phyloP scores from a whole-genome alignment of 2,113 vertebrate genomes.

The Centropus bengalensis region DNA sequence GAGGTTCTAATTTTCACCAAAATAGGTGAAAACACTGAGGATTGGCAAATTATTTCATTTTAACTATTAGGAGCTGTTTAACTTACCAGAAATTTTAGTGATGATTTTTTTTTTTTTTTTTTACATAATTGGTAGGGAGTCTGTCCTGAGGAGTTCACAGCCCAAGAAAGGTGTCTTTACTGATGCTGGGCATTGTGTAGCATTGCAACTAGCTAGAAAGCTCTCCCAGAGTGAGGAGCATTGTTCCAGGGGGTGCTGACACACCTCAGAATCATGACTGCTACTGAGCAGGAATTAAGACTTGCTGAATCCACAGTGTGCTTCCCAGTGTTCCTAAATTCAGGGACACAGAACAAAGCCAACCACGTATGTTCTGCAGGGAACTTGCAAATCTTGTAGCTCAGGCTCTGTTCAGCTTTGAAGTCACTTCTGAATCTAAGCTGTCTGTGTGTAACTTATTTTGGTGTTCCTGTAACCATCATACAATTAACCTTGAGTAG shows the following conservation, averaged over 20 bases:
- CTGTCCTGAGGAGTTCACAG: background rate
- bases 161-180: background rate
- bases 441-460: background rate
- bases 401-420: background rate
- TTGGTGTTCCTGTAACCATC: background rate
- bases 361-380: background rate
- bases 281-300: background rate
- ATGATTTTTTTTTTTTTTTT: background rate
- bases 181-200: background rate
- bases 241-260: background rate
- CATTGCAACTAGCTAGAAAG: background rate
- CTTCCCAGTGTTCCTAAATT: background rate
- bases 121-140: background rate
- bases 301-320: background rate
- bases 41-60: background rate
- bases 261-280: background rate
- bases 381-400: background rate
- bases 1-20: background rate
- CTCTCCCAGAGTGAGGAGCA: background rate
- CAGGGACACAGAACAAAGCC: background rate
- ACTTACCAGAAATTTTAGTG: background rate
- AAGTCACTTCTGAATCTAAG: background rate
- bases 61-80: background rate
- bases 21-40: background rate
- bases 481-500: background rate